phyloP scores from a whole-genome alignment of 1,140 invertebrate species.

The Goniozus legneri region DNA sequence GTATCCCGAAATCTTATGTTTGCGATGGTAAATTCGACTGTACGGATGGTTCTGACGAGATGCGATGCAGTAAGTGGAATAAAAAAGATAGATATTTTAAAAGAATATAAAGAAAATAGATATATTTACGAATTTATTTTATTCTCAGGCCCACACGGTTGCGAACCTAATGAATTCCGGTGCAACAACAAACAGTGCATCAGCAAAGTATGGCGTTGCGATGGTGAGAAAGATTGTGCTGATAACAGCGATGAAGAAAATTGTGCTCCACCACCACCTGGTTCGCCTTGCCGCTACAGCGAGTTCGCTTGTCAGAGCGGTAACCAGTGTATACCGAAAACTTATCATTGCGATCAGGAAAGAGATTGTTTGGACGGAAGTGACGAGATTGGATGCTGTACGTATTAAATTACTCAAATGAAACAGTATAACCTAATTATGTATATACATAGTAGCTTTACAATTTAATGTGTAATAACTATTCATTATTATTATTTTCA shows the following conservation, averaged over 20 bases:
- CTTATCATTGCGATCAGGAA: conserved; percentile 89
- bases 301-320: conserved; percentile 79
- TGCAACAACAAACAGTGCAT: conserved; percentile 88
- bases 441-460: too few species aligned
- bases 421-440: too few species aligned
- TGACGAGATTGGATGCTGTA: conserved; percentile 91
- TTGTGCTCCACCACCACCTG: conserved; percentile 59
- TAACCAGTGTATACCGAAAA: conserved; percentile 87
- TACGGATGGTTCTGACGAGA: conserved; percentile 84
- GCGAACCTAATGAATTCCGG: conserved; percentile 91
- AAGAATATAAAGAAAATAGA: too few species aligned
- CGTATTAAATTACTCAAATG: conserved; percentile 49
- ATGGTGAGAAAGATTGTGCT: conserved; percentile 87
- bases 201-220: conserved; percentile 89
- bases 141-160: conserved; percentile 65
- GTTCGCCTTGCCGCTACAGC: conserved; percentile 69
- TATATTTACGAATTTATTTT: too few species aligned
- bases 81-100: neutral
- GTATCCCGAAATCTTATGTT: conserved; percentile 75
- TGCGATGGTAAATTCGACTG: conserved; percentile 84
- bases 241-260: conserved; percentile 81
- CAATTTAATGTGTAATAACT: too few species aligned
- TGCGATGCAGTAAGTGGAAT: conserved; percentile 72
- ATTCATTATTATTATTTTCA: too few species aligned
- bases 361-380: conserved; percentile 84